These are phyloP conservation scores for Brachionus plicatilis DNA, from an alignment of 1,140 invertebrate genomes.

Conservation along the genomic window DNA sequence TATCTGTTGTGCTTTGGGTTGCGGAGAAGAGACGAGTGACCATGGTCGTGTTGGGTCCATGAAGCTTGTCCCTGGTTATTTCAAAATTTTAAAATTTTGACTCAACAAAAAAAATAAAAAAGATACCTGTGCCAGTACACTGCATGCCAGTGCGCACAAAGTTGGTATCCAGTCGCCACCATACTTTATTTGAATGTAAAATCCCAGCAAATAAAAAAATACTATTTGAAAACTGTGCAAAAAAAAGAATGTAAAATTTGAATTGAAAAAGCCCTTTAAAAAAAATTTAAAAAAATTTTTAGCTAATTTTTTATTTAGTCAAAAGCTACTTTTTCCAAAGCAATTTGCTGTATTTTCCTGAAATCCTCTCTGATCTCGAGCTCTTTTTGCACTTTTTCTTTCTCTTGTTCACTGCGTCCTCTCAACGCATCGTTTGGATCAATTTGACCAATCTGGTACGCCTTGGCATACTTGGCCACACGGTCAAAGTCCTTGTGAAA, in stretches of 20 bases:
- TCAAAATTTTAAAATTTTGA: neutral
- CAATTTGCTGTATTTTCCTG: slow-evolving; percentile 6
- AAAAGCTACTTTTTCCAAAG: neutral
- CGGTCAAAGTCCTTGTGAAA: slow-evolving; percentile 26
- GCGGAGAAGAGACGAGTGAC: slow-evolving; percentile 53
- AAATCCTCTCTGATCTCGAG: slow-evolving; percentile 29
- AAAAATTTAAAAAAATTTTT: neutral
- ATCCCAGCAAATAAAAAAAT: slow-evolving; percentile 47
- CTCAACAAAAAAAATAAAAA: neutral
- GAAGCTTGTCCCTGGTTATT: slow-evolving; percentile 51
- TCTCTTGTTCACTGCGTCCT: neutral
- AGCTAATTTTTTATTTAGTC: neutral
- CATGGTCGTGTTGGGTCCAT: slow-evolving; percentile 56
- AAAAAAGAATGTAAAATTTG: slow-evolving; percentile 48
- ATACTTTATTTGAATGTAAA: slow-evolving; percentile 48
- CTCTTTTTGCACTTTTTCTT: slow-evolving; percentile 9
- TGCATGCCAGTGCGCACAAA: slow-evolving; percentile 48
- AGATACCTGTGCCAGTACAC: slow-evolving; percentile 44
- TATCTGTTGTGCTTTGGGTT: slow-evolving; percentile 49
- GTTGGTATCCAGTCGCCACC: slow-evolving; percentile 44
- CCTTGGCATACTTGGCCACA: slow-evolving; percentile 10
- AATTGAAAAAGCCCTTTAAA: slow-evolving; percentile 45
- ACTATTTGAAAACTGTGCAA: slow-evolving; percentile 48
- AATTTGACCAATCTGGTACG: slow-evolving; percentile 25
- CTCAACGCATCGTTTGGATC: neutral